Evolutionary conservation across 2,797 vertebrate species (phyloP).

Genomic region (Pangasius sanitwongsei): DNA sequence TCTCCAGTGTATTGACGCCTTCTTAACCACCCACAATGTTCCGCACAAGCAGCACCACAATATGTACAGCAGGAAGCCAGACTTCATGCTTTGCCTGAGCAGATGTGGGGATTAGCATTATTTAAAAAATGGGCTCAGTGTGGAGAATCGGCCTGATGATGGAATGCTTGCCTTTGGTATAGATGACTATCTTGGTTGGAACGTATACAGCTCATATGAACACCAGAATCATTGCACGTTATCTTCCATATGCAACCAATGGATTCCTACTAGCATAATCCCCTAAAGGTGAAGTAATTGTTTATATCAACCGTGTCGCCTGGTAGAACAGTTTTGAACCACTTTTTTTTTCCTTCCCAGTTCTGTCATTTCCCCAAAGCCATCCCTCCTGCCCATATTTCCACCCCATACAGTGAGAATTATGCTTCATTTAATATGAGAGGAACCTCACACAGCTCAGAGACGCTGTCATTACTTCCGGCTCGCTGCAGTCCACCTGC

Average conservation of each 20-base stretch:
- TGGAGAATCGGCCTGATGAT: slow-evolving; percentile 39
- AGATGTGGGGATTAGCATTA: slow-evolving; percentile 44
- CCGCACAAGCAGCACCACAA: neutral
- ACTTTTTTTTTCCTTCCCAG: neutral
- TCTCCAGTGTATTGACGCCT: neutral
- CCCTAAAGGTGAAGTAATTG: slow-evolving; percentile 1
- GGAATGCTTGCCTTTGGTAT: slow-evolving; percentile 20
- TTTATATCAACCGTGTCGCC: slow-evolving; percentile 18
- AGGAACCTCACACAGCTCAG: slow-evolving; percentile 59
- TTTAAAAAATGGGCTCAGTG: slow-evolving; percentile 26
- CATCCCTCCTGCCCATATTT: neutral
- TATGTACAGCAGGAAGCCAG: slow-evolving; percentile 20
- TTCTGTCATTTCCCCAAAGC: neutral
- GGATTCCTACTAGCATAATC: slow-evolving; percentile 4
- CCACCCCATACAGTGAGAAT: slow-evolving; percentile 50
- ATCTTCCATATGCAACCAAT: slow-evolving; percentile 4
- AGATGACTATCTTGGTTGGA: slow-evolving; percentile 29
- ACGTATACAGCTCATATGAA: neutral
- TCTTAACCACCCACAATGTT: slow-evolving; percentile 26
- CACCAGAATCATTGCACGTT: slow-evolving; percentile 7
- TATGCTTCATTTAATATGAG: slow-evolving; percentile 71
- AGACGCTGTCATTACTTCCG: slow-evolving; percentile 64
- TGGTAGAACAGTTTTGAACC: neutral
- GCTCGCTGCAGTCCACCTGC: slow-evolving; percentile 70
- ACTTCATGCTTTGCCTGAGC: slow-evolving; percentile 13